Evolutionary conservation across 2,888 invertebrate genomes (phyloP).

Genomic region (Onchidella celtica): DNA sequence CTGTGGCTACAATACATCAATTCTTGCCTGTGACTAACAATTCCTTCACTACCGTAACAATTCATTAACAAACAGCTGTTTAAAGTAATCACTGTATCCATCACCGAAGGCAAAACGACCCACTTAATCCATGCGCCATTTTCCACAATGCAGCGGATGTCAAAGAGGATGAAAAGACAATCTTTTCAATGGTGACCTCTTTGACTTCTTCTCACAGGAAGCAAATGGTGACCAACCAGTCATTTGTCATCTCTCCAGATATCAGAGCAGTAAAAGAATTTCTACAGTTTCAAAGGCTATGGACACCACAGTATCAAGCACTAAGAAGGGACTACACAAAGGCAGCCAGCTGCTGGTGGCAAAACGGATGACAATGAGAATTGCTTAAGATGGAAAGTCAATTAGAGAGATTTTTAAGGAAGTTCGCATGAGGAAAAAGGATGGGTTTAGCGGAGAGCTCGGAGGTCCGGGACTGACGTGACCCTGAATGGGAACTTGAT

Average conservation of each 20-base stretch:
- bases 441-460: not conserved
- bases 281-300: slow-evolving; percentile 7
- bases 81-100: too few species aligned
- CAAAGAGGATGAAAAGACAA: too few species aligned
- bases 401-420: not conserved
- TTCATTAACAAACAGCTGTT: too few species aligned
- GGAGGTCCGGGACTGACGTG: not conserved
- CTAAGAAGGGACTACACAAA: slow-evolving; percentile 24
- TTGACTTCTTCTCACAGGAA: not conserved
- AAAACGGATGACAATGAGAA: slow-evolving; percentile 33
- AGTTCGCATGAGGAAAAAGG: not conserved
- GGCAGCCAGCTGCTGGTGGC: not conserved
- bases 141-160: too few species aligned
- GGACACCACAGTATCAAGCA: not conserved
- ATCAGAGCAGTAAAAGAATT: not conserved
- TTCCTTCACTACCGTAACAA: too few species aligned
- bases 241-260: slow-evolving; percentile 39
- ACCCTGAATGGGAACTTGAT: slow-evolving; percentile 30
- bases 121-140: too few species aligned
- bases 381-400: slow-evolving; percentile 34
- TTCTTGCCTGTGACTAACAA: too few species aligned
- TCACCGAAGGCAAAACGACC: too few species aligned
- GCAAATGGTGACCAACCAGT: not conserved
- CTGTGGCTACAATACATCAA: too few species aligned
- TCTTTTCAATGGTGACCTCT: not conserved